Percentiles rank a stretch among this genome's conserved stretches.
These are phyloP conservation scores for Gnathonemus echidnorhynchus DNA, from an alignment of 2,113 vertebrate species.

Conservation along the genomic window DNA sequence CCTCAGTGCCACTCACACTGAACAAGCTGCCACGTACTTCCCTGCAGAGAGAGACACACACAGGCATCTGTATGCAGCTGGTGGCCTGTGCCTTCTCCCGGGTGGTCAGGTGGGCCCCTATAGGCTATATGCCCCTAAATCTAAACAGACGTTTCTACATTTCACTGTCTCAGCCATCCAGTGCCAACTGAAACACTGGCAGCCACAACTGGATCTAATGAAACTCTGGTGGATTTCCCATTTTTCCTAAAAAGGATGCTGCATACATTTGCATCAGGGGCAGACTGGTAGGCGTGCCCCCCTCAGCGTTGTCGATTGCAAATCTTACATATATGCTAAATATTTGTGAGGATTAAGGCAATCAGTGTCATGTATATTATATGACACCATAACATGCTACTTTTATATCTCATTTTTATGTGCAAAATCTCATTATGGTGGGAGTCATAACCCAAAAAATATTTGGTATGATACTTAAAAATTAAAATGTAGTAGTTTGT, in stretches of 20 bases:
- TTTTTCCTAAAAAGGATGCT: neutral
- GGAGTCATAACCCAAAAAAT: no score
- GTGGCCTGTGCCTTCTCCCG: no score
- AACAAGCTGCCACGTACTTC: slow-evolving; percentile 67
- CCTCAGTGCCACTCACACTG: slow-evolving; percentile 43
- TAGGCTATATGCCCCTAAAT: neutral
- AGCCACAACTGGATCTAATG: neutral
- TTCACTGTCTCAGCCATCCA: neutral
- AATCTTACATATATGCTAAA: no score
- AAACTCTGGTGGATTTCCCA: neutral
- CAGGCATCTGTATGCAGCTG: neutral
- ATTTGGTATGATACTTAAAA: no score
- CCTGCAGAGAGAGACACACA: slow-evolving; percentile 40
- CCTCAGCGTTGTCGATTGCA: no score
- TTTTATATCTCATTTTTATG: no score
- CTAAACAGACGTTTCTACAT: neutral
- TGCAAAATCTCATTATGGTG: no score
- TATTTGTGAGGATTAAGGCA: no score
- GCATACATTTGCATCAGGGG: neutral
- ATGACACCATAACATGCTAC: no score
- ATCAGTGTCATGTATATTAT: no score
- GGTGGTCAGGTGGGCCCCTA: neutral
- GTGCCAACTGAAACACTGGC: neutral
- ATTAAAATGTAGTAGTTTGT: no score
- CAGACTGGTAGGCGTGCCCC: no score